Evolutionary conservation across 2,888 invertebrate species (phyloP).

Genomic region (Coenonympha glycerion): DNA sequence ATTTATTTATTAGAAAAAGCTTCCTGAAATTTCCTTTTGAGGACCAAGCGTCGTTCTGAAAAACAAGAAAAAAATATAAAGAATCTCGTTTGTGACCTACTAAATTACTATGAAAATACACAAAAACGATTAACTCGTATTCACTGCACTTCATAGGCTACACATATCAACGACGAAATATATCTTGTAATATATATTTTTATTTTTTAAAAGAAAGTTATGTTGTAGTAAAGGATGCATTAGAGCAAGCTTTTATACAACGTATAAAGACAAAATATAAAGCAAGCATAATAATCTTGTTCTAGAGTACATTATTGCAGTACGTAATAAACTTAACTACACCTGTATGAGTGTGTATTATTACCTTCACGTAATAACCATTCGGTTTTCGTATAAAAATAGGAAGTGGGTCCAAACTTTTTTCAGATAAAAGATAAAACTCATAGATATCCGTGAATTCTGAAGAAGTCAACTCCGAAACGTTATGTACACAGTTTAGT

Average conservation of each 20-base stretch:
- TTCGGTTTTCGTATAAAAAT: constrained; percentile 44
- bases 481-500: constrained; percentile 48
- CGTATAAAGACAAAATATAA: background rate
- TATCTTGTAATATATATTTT: no score
- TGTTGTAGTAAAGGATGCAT: no score
- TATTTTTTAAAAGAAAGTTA: no score
- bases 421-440: constrained; percentile 41
- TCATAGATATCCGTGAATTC: constrained; percentile 41
- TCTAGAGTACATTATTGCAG: background rate
- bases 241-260: background rate
- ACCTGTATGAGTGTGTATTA: constrained; percentile 27
- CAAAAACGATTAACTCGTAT: no score
- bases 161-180: no score
- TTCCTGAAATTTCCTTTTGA: constrained; percentile 44
- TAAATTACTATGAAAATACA: no score
- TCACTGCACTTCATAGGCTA: no score
- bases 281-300: background rate
- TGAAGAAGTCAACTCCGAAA: constrained; percentile 36
- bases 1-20: constrained; percentile 47
- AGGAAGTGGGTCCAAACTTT: constrained; percentile 42
- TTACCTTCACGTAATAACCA: constrained; percentile 49
- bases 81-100: background rate
- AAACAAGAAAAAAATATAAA: constrained; percentile 17
- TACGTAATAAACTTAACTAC: constrained; percentile 3
- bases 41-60: constrained; percentile 53